phyloP scores from a whole-genome alignment of 2,797 vertebrate genomes.

The Pantherophis vulpinus region DNA sequence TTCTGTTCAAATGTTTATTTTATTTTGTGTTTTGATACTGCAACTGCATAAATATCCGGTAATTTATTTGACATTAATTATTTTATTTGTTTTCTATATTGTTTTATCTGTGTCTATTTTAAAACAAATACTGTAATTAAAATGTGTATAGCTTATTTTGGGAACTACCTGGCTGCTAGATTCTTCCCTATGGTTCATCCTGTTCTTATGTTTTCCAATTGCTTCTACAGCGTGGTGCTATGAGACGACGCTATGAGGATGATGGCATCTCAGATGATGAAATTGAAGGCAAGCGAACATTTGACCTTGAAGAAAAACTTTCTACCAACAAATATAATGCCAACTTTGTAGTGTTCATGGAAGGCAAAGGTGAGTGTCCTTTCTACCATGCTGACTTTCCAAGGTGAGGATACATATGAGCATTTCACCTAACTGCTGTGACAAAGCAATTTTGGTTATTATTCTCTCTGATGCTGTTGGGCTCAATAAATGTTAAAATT shows the following conservation, averaged over 20 bases:
- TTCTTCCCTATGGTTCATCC: accelerated
- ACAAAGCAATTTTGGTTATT: background rate
- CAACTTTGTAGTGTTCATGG: conserved; percentile 91
- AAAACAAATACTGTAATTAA: background rate
- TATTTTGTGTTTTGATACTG: background rate
- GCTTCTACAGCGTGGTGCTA: conserved; percentile 83
- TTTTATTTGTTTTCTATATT: background rate
- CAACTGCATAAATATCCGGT: background rate
- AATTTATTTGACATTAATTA: background rate
- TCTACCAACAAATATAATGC: conserved; percentile 82
- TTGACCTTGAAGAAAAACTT: conserved; percentile 94
- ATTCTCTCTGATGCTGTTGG: background rate
- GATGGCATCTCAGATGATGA: conserved; percentile 98
- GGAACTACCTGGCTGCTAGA: background rate
- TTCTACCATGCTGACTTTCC: background rate
- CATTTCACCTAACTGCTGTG: background rate
- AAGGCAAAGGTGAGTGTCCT: conserved; percentile 87
- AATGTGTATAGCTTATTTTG: background rate
- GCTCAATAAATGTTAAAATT: background rate
- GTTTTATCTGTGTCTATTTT: background rate
- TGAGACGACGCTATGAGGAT: conserved; percentile 91
- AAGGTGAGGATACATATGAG: background rate
- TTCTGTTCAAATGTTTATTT: background rate
- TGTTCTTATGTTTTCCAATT: background rate
- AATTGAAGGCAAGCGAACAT: conserved; percentile 95